Conservation (phyloP, 2,113 vertebrate species). For the Proterorhinus semilunaris region DNA sequence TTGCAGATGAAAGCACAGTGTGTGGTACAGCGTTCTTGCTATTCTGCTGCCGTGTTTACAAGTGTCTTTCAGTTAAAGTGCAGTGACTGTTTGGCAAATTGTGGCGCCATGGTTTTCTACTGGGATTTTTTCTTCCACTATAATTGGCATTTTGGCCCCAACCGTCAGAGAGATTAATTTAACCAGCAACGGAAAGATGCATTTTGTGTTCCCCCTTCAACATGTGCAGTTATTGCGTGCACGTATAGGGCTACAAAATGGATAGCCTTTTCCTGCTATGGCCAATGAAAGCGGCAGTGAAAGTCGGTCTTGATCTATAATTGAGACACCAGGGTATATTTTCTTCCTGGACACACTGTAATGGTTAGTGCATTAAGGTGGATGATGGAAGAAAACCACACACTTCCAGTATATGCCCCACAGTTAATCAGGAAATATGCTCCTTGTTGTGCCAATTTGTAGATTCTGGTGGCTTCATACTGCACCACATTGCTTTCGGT, state of each 20-base stretch:
- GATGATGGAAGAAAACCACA: constrained; percentile 73
- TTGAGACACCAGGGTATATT: constrained; percentile 75
- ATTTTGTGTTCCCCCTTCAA: constrained; percentile 50
- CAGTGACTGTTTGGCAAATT: constrained; percentile 32
- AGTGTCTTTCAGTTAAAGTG: constrained; percentile 13
- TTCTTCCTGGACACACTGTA: constrained; percentile 69
- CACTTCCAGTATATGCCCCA: constrained; percentile 59
- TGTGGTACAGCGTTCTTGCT: constrained; percentile 36
- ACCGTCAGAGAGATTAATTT: constrained; percentile 55
- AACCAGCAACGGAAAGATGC: constrained; percentile 53
- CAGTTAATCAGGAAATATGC: constrained; percentile 66
- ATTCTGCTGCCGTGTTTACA: constrained; percentile 50
- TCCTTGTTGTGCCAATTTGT: constrained; percentile 64
- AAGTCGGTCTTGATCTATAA: constrained; percentile 66
- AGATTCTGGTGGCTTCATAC: constrained; percentile 51
- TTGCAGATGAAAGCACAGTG: constrained; percentile 55
- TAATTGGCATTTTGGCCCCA: constrained; percentile 55
- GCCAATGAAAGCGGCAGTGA: constrained; percentile 48
- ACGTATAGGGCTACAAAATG: constrained; percentile 69
- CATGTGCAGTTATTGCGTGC: constrained; percentile 45
- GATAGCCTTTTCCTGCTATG: constrained; percentile 71
- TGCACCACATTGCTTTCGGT: constrained; percentile 42
- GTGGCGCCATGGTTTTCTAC: constrained; percentile 40
- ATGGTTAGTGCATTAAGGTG: constrained; percentile 73
- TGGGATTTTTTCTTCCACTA: constrained; percentile 52